Evolutionary conservation across 2,113 vertebrate genomes (phyloP).

Genomic region (Hippolais icterina): DNA sequence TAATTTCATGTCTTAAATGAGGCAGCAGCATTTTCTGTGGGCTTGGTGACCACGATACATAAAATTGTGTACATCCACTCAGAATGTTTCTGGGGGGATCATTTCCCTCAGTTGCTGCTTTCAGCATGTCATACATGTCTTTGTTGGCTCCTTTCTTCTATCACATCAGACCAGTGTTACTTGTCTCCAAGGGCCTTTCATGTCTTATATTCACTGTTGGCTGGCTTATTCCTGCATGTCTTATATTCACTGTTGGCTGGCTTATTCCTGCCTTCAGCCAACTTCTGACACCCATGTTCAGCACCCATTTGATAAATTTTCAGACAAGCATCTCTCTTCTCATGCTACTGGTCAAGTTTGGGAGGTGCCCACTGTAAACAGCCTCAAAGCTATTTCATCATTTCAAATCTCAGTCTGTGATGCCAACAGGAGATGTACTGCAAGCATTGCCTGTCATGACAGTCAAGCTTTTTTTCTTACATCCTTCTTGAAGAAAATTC

Average conservation of each 20-base stretch:
- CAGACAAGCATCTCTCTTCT: neutral
- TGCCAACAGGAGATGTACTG: neutral
- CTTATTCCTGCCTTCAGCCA: neutral
- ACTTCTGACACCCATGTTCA: neutral
- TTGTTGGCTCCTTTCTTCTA: neutral
- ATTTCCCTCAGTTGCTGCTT: neutral
- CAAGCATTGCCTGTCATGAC: neutral
- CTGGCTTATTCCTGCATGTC: neutral
- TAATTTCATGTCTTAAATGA: neutral
- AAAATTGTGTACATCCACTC: neutral
- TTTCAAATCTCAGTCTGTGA: neutral
- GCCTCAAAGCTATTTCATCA: neutral
- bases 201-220: neutral
- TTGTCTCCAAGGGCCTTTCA: neutral
- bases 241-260: neutral
- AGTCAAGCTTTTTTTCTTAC: neutral
- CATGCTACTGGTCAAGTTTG: neutral
- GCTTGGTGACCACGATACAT: neutral
- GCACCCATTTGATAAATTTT: conserved; percentile 21
- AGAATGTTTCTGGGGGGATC: neutral
- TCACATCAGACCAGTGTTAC: neutral
- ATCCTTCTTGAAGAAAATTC: neutral
- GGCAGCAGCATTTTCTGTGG: neutral
- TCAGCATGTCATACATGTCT: neutral
- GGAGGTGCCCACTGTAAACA: neutral